These are phyloP conservation scores for Acanthosepion lycidas DNA, from an alignment of 2,888 invertebrate species.

Conservation along the genomic window DNA sequence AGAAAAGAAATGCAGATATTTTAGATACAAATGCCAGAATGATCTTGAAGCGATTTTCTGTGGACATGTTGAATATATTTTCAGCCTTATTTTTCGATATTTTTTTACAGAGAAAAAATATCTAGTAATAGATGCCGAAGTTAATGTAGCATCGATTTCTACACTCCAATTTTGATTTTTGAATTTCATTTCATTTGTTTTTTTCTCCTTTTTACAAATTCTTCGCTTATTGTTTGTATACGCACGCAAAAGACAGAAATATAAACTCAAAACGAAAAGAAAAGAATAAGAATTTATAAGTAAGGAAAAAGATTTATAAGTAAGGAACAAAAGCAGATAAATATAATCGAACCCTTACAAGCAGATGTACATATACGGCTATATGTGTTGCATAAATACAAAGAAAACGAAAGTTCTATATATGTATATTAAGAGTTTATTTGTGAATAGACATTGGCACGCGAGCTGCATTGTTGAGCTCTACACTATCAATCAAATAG, in stretches of 20 bases:
- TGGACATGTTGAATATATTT: not conserved
- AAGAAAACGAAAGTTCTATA: not conserved
- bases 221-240: not conserved
- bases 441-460: not conserved
- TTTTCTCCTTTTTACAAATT: no score
- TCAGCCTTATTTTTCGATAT: not conserved
- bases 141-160: no score
- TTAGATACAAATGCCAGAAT: not conserved
- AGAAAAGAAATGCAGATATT: no score
- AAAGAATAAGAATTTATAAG: not conserved
- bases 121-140: not conserved
- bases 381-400: not conserved
- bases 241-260: not conserved
- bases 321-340: not conserved
- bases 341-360: not conserved
- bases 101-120: not conserved
- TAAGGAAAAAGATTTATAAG: not conserved
- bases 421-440: not conserved
- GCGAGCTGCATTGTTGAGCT: not conserved
- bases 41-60: not conserved
- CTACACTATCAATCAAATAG: not conserved
- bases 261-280: not conserved
- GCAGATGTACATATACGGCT: not conserved
- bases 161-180: no score
- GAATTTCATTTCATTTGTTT: no score